These are phyloP conservation scores for Sitta carolinensis DNA, from an alignment of 2,797 vertebrate species.

Conservation along the genomic window DNA sequence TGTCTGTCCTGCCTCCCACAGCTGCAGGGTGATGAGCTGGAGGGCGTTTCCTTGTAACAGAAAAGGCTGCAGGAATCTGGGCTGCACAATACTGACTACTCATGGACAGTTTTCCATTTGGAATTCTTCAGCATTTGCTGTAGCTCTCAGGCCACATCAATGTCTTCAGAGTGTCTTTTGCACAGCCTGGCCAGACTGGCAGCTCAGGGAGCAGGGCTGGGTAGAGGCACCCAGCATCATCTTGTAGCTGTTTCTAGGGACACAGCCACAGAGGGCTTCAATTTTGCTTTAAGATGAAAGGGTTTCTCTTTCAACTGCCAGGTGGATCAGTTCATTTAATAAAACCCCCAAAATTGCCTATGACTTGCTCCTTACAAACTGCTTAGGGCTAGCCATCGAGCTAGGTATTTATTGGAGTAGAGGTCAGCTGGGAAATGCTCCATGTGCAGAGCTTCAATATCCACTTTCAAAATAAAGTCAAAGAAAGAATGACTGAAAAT, in stretches of 20 bases:
- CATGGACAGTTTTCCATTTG: not conserved
- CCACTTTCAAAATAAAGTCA: conserved; percentile 17
- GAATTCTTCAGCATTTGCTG: not conserved
- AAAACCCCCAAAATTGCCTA: not conserved
- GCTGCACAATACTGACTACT: not conserved
- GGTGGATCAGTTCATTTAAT: not conserved
- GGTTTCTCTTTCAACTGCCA: not conserved
- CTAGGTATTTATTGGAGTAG: not conserved
- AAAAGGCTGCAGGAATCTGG: not conserved
- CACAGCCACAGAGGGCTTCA: not conserved
- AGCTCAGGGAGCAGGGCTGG: not conserved
- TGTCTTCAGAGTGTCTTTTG: not conserved
- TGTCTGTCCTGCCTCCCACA: not conserved
- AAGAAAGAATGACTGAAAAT: not conserved
- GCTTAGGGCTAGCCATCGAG: not conserved
- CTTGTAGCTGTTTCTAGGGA: not conserved
- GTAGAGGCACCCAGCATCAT: not conserved
- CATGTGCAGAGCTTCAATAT: not conserved
- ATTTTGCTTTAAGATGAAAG: not conserved
- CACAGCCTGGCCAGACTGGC: not conserved
- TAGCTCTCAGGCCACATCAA: not conserved
- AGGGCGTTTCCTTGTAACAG: not conserved
- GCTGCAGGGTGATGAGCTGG: not conserved
- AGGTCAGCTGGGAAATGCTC: not conserved
- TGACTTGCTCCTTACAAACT: not conserved